Evolutionary conservation across 2,797 vertebrate species (phyloP).

Genomic region (Mus spretus): DNA sequence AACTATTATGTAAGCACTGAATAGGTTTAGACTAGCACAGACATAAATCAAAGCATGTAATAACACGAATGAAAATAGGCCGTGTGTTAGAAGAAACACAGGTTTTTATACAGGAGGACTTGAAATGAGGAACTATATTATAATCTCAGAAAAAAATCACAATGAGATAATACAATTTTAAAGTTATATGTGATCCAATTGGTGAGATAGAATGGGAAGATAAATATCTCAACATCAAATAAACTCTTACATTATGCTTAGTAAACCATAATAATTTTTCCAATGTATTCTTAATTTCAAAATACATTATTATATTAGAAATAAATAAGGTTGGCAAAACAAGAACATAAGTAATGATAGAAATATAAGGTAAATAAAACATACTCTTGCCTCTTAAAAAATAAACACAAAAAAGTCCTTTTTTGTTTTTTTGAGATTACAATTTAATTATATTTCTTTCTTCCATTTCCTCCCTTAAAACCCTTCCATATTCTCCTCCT

Average conservation of each 20-base stretch:
- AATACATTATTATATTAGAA: not conserved
- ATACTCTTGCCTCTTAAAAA: not conserved
- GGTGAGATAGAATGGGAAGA: not conserved
- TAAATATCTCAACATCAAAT: not conserved
- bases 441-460: not conserved
- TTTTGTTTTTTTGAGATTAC: not conserved
- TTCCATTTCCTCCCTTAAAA: not conserved
- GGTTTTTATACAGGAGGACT: not conserved
- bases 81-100: not conserved
- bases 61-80: not conserved
- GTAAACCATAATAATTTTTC: not conserved
- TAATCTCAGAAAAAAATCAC: not conserved
- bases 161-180: constrained; percentile 19
- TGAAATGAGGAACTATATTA: not conserved
- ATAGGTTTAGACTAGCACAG: not conserved
- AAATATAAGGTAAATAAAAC: not conserved
- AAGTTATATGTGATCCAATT: not conserved
- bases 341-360: not conserved
- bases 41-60: not conserved
- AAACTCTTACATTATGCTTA: not conserved
- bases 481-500: not conserved
- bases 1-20: no score
- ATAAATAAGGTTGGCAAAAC: not conserved
- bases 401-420: not conserved
- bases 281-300: not conserved